These are phyloP conservation scores for Falco punctatus DNA, from an alignment of 2,113 vertebrate species.

Conservation along the genomic window DNA sequence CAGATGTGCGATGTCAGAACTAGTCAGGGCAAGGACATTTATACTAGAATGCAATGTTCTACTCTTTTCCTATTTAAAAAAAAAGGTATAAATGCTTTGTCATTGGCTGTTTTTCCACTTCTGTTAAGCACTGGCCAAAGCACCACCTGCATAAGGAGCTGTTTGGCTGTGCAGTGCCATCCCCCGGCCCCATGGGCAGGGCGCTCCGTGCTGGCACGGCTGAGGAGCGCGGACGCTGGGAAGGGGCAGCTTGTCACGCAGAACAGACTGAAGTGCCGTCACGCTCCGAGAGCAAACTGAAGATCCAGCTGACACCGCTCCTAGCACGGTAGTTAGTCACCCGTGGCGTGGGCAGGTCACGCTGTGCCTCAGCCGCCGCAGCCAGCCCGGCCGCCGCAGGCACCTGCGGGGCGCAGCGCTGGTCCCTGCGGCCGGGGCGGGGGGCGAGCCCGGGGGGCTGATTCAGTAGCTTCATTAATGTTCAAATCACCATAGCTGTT, in stretches of 20 bases:
- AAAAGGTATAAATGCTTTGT: not conserved
- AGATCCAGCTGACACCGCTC: fast-evolving
- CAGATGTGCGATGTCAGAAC: not conserved
- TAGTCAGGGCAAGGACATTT: not conserved
- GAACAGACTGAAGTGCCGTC: not conserved
- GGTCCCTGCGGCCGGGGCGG: not conserved
- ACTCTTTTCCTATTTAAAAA: not conserved
- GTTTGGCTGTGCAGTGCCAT: fast-evolving
- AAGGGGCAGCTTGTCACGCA: fast-evolving
- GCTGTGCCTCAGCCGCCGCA: not conserved
- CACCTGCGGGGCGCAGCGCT: not conserved
- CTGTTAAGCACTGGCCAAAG: not conserved
- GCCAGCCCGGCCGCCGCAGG: not conserved
- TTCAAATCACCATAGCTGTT: no score
- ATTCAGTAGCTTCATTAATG: no score
- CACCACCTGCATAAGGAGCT: not conserved
- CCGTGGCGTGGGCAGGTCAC: not conserved
- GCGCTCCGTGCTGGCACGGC: not conserved
- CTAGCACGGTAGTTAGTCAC: fast-evolving
- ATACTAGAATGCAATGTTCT: not conserved
- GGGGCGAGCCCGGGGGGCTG: no score
- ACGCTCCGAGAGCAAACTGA: fast-evolving
- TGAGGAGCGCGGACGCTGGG: fast-evolving
- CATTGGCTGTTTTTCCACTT: not conserved
- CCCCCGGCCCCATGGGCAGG: not conserved